Conservation (phyloP, 2,797 vertebrate species). For the Pseudotriccus pelzelni region DNA sequence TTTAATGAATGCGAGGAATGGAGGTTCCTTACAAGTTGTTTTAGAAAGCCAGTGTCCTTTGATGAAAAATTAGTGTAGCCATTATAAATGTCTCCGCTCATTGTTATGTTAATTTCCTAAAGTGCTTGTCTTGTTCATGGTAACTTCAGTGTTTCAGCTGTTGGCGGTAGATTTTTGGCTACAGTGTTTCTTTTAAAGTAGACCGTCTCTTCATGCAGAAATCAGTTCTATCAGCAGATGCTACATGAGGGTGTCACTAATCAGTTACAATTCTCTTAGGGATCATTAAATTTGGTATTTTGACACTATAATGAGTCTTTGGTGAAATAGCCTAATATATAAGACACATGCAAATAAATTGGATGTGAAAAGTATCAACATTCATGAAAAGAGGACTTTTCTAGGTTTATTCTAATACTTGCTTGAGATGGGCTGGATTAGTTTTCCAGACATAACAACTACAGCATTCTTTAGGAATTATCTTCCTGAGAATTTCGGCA, state of each 20-base stretch:
- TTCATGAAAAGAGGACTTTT: background rate
- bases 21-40: background rate
- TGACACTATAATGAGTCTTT: background rate
- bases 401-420: background rate
- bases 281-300: background rate
- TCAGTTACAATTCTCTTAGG: background rate
- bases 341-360: background rate
- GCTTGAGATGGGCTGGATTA: background rate
- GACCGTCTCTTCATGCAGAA: background rate
- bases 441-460: background rate
- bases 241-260: background rate
- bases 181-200: background rate
- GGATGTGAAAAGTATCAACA: background rate
- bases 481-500: slow-evolving; percentile 11
- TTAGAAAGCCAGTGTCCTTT: background rate
- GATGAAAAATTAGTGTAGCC: background rate
- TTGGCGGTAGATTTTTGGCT: background rate
- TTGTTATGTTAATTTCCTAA: background rate
- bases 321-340: background rate
- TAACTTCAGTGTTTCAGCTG: background rate
- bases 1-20: background rate
- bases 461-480: slow-evolving; percentile 1
- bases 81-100: background rate
- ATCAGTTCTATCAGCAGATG: background rate
- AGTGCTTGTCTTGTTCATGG: background rate